Base-by-base conservation (phyloP, 2,888 invertebrate species). In the Nipponacmea schrenckii region DNA sequence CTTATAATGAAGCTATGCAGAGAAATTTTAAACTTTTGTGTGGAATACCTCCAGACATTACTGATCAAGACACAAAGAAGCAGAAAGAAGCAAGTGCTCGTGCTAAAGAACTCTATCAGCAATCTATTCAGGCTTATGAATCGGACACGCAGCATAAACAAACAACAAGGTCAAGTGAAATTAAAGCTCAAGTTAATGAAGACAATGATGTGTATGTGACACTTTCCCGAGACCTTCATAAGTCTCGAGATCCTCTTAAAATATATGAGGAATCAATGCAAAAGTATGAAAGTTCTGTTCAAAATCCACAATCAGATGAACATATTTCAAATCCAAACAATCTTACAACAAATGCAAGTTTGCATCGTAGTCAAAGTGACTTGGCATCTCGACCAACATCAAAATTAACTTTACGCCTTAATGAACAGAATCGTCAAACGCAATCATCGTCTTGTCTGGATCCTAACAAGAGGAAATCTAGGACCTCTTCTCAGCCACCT, bases 1-100 rank as follows among this genome's bases (percentile, higher is more conserved):
- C 82, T n/a, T 87, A 87, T 70, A 76, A 80, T 8, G 84, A 85
- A 68, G 86, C 87, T 17, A 65, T 86, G 31, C 79, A 84, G 24
- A 74, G 87, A 65, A 84, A 82, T 67, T 77, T 73, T 66, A 70
- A 82, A 69, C 68, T 84, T 14, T 75, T 81, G 68, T 76, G 79
- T 31, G 81, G 81, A 31, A 46, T 79, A 27, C 77, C 82, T 10
- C 71, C 78, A 26, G 80, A 79, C 27, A 74, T 76, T 50, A 68
- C 81, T 20, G 81, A 80, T 50, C 73, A 73, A 24, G 84, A 82
- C 31, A 73, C 68, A 31, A 75, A 76, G 62, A 74, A 71, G 64
- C 85, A 86, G 71, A 79, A 78, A 62, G 79, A 80, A 68, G 82
- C 80, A 12, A 86, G 84, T 79, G 75, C 80, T 20, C 78, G 76